Conservation (phyloP, 2,888 invertebrate genomes). For the Epinotia brunnichana region DNA sequence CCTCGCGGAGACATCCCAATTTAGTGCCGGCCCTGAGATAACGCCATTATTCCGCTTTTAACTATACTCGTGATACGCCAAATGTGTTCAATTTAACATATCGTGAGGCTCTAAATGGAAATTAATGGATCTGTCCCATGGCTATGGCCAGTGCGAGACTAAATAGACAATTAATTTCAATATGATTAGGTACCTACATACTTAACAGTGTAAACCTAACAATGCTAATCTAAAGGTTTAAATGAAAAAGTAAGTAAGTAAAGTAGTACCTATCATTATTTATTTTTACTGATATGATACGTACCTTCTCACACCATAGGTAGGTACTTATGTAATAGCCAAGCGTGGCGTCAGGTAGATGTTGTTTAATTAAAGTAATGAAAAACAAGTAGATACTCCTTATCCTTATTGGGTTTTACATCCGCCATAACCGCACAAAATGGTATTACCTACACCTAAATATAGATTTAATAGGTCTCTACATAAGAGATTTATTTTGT, state of each 20-base stretch:
- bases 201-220: not conserved
- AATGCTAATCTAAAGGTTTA: not conserved
- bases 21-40: conserved; percentile 81
- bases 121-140: conserved; percentile 56
- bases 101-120: conserved; percentile 61
- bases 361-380: no score
- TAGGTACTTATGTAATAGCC: not conserved
- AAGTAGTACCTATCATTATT: no score
- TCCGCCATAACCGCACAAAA: conserved; percentile 1
- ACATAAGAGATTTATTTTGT: not conserved
- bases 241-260: not conserved
- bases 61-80: conserved; percentile 81
- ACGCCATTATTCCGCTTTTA: conserved; percentile 84
- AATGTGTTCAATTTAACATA: conserved; percentile 79
- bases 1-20: conserved; percentile 81
- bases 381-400: not conserved
- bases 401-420: not conserved
- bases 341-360: not conserved
- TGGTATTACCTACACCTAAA: not conserved
- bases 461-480: not conserved
- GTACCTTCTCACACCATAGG: not conserved
- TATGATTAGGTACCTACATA: not conserved
- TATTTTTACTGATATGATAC: no score
- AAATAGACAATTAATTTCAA: conserved; percentile 19
- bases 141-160: conserved; percentile 49